Base-by-base conservation (phyloP, 2,888 invertebrate species). In the Dromius quadrimaculatus region DNA sequence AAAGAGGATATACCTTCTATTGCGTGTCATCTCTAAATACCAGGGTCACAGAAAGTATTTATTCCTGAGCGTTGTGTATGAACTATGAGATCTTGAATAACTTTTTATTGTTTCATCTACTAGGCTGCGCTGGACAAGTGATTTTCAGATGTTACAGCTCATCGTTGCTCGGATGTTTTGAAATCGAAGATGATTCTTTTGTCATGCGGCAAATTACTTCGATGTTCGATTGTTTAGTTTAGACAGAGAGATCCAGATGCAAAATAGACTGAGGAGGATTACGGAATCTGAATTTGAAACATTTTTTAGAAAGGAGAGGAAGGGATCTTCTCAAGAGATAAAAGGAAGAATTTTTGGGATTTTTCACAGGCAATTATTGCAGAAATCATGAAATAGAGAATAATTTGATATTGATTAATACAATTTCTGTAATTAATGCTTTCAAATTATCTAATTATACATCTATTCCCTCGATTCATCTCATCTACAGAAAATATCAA, bases 11-110 rank as follows among this genome's bases (percentile, higher is more conserved):
- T 63, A 28, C 63, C 23, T 38, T 61, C 43, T 63, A 63, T 62
- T 62, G 62, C 62, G 62, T 62, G 62, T 28, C 41, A 5, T 62
- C 63, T n/a, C 13, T 63, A 63, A 63, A 63, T 63, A 63, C 63
- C 63, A 63, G 63, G 63, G 63, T 63, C 63, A 45, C 45, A 9
- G 19, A 1, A 45, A 32, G 43, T 43, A 41, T 63, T 43, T 23
- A 41, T 28, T 63, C 45, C 43, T 45, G 63, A 43, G 63, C 63
- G 63, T 23, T 63, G 19, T 13, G 28, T 28, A 54, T 54, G 50
- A 54, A 28, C 50, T 54, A 54, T 54, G 50, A 54, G 50, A 22
- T 47, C 13, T 23, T 54, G 13, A 1, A 15, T 13, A 54, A 11
- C 15, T 54, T 47, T 54, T 54, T 54, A 54, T 54, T 54, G 50